phyloP scores from a whole-genome alignment of 2,797 vertebrate species.

The Enteromius afrohamiltoni region DNA sequence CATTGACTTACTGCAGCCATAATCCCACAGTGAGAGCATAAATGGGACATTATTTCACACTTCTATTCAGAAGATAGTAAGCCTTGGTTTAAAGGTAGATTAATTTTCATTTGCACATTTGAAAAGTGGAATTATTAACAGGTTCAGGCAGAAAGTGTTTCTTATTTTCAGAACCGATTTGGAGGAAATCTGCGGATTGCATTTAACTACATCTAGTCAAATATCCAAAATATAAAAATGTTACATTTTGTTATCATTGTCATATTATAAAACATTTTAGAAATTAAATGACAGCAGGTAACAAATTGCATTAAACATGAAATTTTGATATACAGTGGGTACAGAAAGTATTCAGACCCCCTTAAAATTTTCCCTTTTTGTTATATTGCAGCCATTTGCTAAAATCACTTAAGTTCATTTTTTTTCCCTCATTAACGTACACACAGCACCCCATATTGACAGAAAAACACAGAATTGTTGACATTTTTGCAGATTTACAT shows the following conservation, averaged over 20 bases:
- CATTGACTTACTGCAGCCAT: constrained; percentile 34
- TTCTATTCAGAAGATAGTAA: constrained; percentile 17
- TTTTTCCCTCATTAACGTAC: too few species aligned
- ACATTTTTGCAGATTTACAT: too few species aligned
- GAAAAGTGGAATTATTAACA: not conserved
- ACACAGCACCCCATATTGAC: too few species aligned
- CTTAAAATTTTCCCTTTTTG: too few species aligned
- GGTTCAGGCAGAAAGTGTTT: not conserved
- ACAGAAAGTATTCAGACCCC: too few species aligned
- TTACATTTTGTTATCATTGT: too few species aligned
- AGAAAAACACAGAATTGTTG: too few species aligned
- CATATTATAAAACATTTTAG: not conserved
- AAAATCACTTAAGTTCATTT: too few species aligned
- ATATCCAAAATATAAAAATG: not conserved
- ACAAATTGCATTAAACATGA: not conserved
- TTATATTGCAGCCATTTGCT: too few species aligned
- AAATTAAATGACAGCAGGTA: not conserved
- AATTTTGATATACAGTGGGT: not conserved
- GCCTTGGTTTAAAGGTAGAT: not conserved
- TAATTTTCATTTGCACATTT: constrained; percentile 12
- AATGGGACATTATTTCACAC: constrained; percentile 7
- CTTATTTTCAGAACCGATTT: not conserved
- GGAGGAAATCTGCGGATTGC: not conserved
- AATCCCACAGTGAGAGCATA: constrained; percentile 24
- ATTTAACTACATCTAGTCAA: not conserved